phyloP scores from a whole-genome alignment of 2,797 vertebrate genomes.

The Sebastes cheni region DNA sequence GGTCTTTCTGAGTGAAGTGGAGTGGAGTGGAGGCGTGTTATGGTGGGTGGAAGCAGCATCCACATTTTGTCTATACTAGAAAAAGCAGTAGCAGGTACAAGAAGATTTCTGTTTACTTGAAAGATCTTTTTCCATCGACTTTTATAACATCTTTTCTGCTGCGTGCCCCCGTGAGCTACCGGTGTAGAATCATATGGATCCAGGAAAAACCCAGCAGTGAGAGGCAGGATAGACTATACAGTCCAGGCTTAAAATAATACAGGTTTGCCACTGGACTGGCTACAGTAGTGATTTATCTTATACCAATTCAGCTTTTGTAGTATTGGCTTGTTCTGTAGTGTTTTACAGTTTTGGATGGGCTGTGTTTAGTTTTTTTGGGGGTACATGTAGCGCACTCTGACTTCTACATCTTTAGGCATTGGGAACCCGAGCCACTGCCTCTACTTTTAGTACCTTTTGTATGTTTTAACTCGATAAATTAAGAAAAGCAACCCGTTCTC shows the following conservation, averaged over 20 bases:
- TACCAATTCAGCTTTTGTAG: neutral
- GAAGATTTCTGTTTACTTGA: constrained; percentile 11
- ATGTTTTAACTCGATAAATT: neutral
- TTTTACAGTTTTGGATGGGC: neutral
- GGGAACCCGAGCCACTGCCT: neutral
- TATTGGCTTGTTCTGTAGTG: neutral
- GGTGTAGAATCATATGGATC: neutral
- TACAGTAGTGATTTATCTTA: neutral
- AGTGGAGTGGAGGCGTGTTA: constrained; percentile 7
- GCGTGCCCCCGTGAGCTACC: neutral
- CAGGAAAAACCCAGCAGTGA: neutral
- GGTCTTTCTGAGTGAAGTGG: neutral
- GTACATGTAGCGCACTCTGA: neutral
- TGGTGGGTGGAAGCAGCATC: constrained; percentile 17
- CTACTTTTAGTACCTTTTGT: neutral
- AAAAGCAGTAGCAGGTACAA: constrained; percentile 19
- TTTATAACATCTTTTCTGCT: constrained; percentile 1
- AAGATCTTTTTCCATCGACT: constrained; percentile 8
- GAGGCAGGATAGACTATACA: neutral
- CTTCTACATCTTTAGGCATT: neutral
- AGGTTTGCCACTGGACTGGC: neutral
- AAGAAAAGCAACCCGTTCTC: too few relatives aligned
- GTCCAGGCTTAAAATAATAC: neutral
- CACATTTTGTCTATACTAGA: constrained; percentile 8
- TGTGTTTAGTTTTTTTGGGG: neutral